Evolutionary conservation across 1,140 invertebrate species (phyloP), one percentile per base, ranked within the genome.

Genomic region (Eueides isabella): DNA sequence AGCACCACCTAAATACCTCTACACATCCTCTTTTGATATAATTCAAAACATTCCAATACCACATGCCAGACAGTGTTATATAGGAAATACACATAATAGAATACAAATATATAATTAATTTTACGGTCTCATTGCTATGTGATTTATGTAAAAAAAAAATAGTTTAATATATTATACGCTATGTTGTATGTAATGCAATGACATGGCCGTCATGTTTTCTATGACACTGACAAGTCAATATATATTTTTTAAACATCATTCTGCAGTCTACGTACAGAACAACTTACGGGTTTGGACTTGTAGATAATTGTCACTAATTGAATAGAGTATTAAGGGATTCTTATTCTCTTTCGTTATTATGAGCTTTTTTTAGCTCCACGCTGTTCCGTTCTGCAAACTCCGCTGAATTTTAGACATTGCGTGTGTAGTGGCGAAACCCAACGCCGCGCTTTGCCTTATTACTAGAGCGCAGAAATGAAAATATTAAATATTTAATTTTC

Each of bases 21-120:
- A 65, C 19, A 65, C 72, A 30, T 29, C 44, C 66, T 19, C 35
- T 30, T 19, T 62, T 74, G 19, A 69, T 30, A 63, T 69, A 74
- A 31, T 29, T 33, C 19, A 74, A 55, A 23, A 69, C 9, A 16
- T 65, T 69, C 12, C 61, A 65, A 68, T 68, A 68, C 38, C 41
- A 74, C 72, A 65, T 74, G 0, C 61, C 65, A 67, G 35, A 23
- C 23, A 55, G n/a, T 26, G 48, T 55, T 55, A 55, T 29, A 26
- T 29, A 68, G 67, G 65, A 41, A 28, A 41, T 26, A 12, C 11
- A 19, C 16, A n/a, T 55, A 23, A 55, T 55, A 44, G 7, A 66
- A 55, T 55, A 44, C 1, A 66, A 23, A 38, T 12, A 67, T 26
- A 26, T 55, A 23, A n/a, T 26, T 9, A 55, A 26, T 11, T 44